These are phyloP conservation scores for Odontamblyopus lacepedii DNA, from an alignment of 2,797 vertebrate species.

Conservation along the genomic window DNA sequence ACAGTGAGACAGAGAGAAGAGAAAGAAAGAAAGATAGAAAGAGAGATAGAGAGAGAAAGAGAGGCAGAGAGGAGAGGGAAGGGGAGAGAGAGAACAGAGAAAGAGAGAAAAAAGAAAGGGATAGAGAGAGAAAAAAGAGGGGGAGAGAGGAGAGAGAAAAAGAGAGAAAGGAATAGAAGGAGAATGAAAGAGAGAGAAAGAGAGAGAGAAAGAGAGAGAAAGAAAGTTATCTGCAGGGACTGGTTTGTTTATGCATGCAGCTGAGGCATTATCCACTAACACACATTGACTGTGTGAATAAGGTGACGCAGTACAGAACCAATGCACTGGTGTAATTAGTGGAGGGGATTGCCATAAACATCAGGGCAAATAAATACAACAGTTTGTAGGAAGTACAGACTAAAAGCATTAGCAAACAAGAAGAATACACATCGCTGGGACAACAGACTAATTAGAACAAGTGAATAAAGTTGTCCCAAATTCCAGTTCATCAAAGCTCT, in stretches of 20 bases:
- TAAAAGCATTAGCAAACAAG: constrained; percentile 2
- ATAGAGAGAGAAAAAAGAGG: neutral
- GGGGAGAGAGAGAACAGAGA: neutral
- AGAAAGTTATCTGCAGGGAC: constrained; percentile 9
- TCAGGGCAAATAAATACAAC: constrained; percentile 8
- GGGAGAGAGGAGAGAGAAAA: neutral
- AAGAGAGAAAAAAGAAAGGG: neutral
- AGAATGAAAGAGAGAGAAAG: neutral
- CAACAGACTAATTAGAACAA: neutral
- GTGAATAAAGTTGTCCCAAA: neutral
- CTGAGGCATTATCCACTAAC: constrained; percentile 12
- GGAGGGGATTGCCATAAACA: constrained; percentile 6
- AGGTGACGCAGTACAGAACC: constrained; percentile 2
- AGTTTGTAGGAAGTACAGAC: constrained; percentile 1
- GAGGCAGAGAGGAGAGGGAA: neutral
- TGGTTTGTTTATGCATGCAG: constrained; percentile 14
- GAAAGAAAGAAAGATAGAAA: neutral
- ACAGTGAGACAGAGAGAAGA: neutral
- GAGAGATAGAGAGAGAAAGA: neutral
- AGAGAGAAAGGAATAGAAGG: neutral
- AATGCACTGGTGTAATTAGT: constrained; percentile 13
- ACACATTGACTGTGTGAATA: neutral
- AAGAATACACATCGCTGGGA: constrained; percentile 6
- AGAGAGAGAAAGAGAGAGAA: neutral
- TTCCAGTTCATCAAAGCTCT: neutral